Evolutionary conservation across 2,113 vertebrate genomes (phyloP).

Genomic region (Myotis brandtii): DNA sequence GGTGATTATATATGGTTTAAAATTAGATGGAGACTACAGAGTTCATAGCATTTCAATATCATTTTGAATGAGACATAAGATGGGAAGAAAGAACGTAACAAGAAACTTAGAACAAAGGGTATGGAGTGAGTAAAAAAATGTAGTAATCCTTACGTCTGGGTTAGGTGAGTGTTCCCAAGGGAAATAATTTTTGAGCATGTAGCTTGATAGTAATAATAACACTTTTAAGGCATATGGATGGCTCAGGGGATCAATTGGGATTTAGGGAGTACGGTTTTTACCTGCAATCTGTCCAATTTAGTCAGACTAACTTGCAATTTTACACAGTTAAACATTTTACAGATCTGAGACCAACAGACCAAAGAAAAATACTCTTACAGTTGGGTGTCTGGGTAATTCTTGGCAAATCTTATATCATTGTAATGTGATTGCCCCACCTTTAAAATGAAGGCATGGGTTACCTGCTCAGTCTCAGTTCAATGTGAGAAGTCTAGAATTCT

Average conservation of each 20-base stretch:
- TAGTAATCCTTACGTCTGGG: conserved; percentile 64
- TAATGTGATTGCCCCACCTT: neutral
- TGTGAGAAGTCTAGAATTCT: conserved; percentile 17
- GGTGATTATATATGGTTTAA: neutral
- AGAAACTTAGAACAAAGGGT: conserved; percentile 42
- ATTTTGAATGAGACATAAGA: conserved; percentile 35
- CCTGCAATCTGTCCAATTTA: conserved; percentile 72
- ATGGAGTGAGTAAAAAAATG: conserved; percentile 44
- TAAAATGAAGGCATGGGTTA: neutral
- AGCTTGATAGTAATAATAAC: conserved; percentile 78
- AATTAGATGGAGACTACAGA: neutral
- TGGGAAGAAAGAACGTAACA: conserved; percentile 53
- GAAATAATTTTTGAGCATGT: conserved; percentile 79
- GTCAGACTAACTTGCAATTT: conserved; percentile 72
- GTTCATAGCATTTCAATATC: neutral
- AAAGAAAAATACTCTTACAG: conserved; percentile 50
- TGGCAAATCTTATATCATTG: neutral
- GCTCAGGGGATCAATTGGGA: conserved; percentile 75
- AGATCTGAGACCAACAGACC: conserved; percentile 51
- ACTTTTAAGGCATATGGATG: conserved; percentile 66
- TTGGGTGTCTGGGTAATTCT: neutral
- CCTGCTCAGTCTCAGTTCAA: neutral
- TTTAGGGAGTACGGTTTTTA: conserved; percentile 67
- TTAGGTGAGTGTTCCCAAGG: conserved; percentile 69
- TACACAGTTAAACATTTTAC: conserved; percentile 67